Percentiles rank a stretch among this genome's conserved stretches.
Conservation (phyloP, 1,140 invertebrate genomes). For the Carcinoscorpius rotundicauda region DNA sequence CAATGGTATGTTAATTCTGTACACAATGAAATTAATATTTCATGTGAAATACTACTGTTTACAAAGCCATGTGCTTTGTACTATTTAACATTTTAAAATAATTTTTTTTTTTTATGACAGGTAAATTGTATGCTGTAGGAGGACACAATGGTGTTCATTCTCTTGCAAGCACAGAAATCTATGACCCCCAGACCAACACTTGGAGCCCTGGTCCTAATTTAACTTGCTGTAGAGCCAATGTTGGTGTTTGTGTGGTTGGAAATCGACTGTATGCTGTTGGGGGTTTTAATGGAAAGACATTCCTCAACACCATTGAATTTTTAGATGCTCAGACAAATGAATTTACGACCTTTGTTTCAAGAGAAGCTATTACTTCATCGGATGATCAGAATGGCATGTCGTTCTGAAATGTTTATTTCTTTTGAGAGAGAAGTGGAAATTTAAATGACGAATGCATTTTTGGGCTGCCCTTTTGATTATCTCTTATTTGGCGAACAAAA, state of each 20-base stretch:
- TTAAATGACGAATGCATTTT: too few species aligned
- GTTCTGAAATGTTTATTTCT: too few species aligned
- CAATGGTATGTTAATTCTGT: constrained; percentile 36
- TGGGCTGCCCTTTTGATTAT: too few species aligned
- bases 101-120: constrained; percentile 30
- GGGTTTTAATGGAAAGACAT: constrained; percentile 64
- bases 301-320: constrained; percentile 70
- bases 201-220: constrained; percentile 55
- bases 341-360: constrained; percentile 50
- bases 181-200: constrained; percentile 43
- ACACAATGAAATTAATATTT: too few species aligned
- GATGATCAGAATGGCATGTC: too few species aligned
- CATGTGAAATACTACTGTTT: too few species aligned
- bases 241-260: constrained; percentile 53
- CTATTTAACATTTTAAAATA: not conserved
- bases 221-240: constrained; percentile 50
- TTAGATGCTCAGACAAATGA: constrained; percentile 53
- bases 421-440: too few species aligned
- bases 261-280: constrained; percentile 62
- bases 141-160: constrained; percentile 60
- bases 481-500: too few species aligned
- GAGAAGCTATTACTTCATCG: constrained; percentile 3
- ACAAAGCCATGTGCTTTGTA: too few species aligned
- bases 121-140: constrained; percentile 50
- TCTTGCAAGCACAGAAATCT: constrained; percentile 51